Conservation (phyloP, 2,113 vertebrate genomes). For the Zosterops japonicus region DNA sequence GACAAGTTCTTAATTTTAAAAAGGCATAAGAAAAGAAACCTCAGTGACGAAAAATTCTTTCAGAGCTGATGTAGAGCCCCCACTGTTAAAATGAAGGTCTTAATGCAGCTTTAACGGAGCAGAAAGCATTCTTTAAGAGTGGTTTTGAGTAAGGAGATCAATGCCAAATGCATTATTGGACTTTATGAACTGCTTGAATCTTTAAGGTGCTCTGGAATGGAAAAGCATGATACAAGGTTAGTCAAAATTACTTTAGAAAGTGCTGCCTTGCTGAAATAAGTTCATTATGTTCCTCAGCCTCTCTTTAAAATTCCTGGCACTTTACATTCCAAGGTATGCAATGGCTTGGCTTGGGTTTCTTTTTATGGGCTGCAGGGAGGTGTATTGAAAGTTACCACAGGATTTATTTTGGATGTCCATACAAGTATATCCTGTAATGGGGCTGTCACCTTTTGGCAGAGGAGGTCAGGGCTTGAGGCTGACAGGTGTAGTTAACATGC, state of each 20-base stretch:
- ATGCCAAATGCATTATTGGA: slow-evolving; percentile 39
- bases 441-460: neutral
- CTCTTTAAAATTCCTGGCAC: neutral
- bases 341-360: neutral
- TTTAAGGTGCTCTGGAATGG: neutral
- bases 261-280: neutral
- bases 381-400: neutral
- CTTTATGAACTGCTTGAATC: slow-evolving; percentile 29
- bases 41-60: neutral
- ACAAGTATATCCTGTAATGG: neutral
- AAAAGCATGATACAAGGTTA: neutral
- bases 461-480: neutral
- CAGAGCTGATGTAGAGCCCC: neutral
- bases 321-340: neutral
- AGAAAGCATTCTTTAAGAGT: slow-evolving; percentile 6
- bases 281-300: neutral
- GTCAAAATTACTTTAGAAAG: neutral
- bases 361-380: neutral
- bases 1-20: neutral
- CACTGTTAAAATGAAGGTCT: neutral
- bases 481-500: neutral
- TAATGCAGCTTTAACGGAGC: neutral
- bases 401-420: neutral
- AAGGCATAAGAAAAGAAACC: neutral
- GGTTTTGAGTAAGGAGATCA: slow-evolving; percentile 18